Evolutionary conservation across 2,113 vertebrate genomes (phyloP), one percentile per base, ranked within the genome.

Genomic region (Toxotes chatareus): DNA sequence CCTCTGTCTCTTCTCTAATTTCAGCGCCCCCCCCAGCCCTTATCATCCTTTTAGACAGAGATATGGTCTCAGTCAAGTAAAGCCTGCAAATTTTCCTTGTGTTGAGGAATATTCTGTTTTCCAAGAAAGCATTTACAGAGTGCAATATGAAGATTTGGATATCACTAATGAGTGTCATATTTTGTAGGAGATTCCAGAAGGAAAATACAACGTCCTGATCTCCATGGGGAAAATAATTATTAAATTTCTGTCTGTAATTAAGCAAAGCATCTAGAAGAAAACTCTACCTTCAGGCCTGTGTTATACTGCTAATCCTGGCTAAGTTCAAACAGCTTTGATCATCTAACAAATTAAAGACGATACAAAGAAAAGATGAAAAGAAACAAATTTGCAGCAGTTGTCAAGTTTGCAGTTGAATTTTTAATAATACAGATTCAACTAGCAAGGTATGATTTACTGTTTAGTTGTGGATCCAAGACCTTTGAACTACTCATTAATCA

Each of bases 21-120:
- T 27, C 27, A 27, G n/a, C n/a, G n/a, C n/a, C n/a, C n/a, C 27
- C 27, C 27, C 1, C 27, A 1, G 27, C 27, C 27, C 27, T 23
- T 76, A 63, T 75, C 59, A 74, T 51, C 13, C 7, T 67, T 76
- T 71, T 16, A 34, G 9, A 57, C 38, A 56, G 44, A 80, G 66
- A 80, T 68, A 27, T 44, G 11, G 56, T 76, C 42, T 76, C 61
- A 19, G 40, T 66, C 42, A 51, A 74, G 23, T 0, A 9, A 55
- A 53, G 23, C 21, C 12, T 38, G 55, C 17, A 1, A 59, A 66
- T 7, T 11, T 82, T 65, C 10, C 2, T 21, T 13, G 23, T 27
- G 62, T 51, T 57, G 13, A 49, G 27, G 27, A 51, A 57, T 46
- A 46, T 32, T 64, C 67, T 10, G 8, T 76, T 71, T 61, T 42